A percentile compares a stretch with the other conserved stretches of the same genome.
phyloP scores from a whole-genome alignment of 2,113 vertebrate genomes.

The Casuarius casuarius region DNA sequence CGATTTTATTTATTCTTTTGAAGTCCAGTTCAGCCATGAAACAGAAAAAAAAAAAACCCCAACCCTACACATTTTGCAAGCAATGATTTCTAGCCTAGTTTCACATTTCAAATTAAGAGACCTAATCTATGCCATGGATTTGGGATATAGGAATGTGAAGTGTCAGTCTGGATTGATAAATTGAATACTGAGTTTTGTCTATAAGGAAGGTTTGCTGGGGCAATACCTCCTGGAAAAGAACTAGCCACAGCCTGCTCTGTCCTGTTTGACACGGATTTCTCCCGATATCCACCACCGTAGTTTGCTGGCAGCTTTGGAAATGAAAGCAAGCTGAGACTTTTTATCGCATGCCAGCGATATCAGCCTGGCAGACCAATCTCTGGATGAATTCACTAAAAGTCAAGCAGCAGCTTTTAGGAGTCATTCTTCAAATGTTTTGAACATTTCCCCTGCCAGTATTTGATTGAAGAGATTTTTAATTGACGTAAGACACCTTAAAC shows the following conservation, averaged over 20 bases:
- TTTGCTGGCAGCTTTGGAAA: neutral
- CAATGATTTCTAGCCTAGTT: constrained; percentile 1
- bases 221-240: neutral
- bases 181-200: neutral
- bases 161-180: neutral
- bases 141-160: neutral
- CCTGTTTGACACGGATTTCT: neutral
- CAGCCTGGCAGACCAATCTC: neutral
- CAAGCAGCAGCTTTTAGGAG: neutral
- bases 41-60: neutral
- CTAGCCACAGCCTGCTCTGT: neutral
- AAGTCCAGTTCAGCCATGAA: neutral
- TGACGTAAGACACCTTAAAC: neutral
- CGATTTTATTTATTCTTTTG: neutral
- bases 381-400: neutral
- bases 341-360: neutral
- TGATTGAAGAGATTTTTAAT: constrained; percentile 4
- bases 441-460: neutral
- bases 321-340: neutral
- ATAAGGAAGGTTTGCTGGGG: neutral
- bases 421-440: neutral
- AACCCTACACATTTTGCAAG: neutral
- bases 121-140: constrained; percentile 11
- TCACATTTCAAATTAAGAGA: neutral
- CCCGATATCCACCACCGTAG: neutral